Base-by-base conservation (phyloP, 2,888 invertebrate genomes). In the Rotaria sp. region DNA sequence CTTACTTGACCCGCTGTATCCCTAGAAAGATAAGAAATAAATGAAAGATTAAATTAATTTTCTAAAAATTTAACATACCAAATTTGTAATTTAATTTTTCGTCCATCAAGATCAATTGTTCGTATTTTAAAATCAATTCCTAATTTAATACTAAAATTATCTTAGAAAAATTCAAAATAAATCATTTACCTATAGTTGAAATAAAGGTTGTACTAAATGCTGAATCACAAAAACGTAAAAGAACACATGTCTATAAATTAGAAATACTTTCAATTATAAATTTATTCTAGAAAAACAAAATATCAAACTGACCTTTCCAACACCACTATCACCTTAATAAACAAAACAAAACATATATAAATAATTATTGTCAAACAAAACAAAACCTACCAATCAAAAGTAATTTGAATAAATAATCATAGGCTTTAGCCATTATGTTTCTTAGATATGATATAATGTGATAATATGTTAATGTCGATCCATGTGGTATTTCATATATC, bases 1-100 rank as follows among this genome's bases (percentile, higher is more conserved):
- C 67, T 21, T 67, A 67, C 80, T 80, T 80, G 80, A n/a, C 80
- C 80, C 1, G 80, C 80, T 0, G 80, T 80, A 45, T 80, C 80
- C 80, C 80, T 80, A 80, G 1, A 45, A 15, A 50, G n/a, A 50
- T 18, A 50, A 50, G 7, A 50, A 50, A 15, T 0, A 45, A 45
- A 41, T 26, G n/a, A 24, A 45, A 67, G 7, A 8, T 18, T 21
- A 1, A 45, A 26, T n/a, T 45, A 13, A 11, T n/a, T n/a, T n/a
- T 38, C 7, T 35, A 4, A 18, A 80, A 80, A 21, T 0, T 26
- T 45, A 3, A 75, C 30, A 26, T 80, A 80, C 92, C 92, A 93
- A 89, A 93, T 93, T 89, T 93, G 92, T 87, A 93, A 90, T 88
- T 93, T 93, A 86, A 93, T 92, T 88, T 92, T 92, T 89, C 93